Evolutionary conservation across 2,888 invertebrate species (phyloP), one percentile per base, ranked within the genome.

Genomic region (Craniophora ligustri): DNA sequence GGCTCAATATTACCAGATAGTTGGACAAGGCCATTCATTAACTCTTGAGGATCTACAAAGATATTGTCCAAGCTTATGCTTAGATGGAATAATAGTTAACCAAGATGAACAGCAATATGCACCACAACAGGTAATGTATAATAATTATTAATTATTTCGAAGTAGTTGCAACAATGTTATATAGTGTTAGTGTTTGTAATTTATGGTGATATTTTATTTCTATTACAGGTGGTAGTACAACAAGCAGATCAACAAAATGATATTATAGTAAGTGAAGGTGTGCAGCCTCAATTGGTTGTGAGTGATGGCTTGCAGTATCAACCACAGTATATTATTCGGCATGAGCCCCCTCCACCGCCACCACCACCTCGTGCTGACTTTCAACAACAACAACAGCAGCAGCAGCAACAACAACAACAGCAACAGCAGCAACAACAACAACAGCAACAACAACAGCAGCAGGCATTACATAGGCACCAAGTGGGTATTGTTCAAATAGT

Each of bases 1-100:
- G 96, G 96, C 95, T 86, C 95, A 96, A 87, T 96, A 95, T 89
- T 96, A 94, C 85, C 95, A 95, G 78, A 95, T 96, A 82, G 94
- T 95, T 84, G 94, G 94, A 83, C 94, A 93, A 88, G 88, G 91
- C 75, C 94, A 93, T 83, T 88, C 90, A 78, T 76, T 94, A 53
- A 89, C 94, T 60, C 79, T 94, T 69, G 95, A 95, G 74, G 95
- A 95, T 73, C 81, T 95, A 64, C 95, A 95, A 85, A 94, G 95
- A 79, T 95, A 94, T 79, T 95, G 95, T 82, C 94, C 95, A 62
- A 95, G 95, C 79, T 84, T 95, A 75, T 93, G 94, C 80, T 89
- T 94, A 75, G 94, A 94, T 84, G 85, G 89, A 59, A 89, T 92
- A 56, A 88, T 93, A 75, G 87, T 94, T 51, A 93, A 92, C 75